Evolutionary conservation across 1,140 invertebrate genomes (phyloP), one percentile per base, ranked within the genome.

Genomic region (Drosophila tani): DNA sequence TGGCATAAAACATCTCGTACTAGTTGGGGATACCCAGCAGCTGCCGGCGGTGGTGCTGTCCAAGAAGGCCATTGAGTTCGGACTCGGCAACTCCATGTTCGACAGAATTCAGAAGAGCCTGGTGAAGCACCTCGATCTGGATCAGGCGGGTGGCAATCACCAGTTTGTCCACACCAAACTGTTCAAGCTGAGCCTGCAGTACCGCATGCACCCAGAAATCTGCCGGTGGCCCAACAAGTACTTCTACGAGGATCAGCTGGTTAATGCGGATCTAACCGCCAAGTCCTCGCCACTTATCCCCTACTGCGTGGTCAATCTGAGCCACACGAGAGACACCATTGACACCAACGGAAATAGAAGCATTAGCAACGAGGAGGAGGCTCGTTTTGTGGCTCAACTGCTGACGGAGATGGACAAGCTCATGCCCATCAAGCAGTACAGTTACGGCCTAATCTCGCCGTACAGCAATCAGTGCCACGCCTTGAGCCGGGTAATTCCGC

Each of bases 11-110:
- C 96, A 95, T 63, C 93, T 99, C 43, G 95, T 99, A 21, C 93
- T 99, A 43, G 97, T 99, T 27, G 98, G 98, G 0, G 98, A 99
- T 94, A 96, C 96, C 8, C 94, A 96, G 80, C 98, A 99, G 92
- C 93, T 99, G 24, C 96, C 96, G 1, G 97, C 97, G 1, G 97
- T 96, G 12, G 95, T 98, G 12, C 93, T 96, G 63, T 97, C 96
- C 24, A 59, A 90, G 45, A 84, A 78, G 45, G 85, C 91, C 1
- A 66, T 63, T 14, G 76, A 86, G 1, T 79, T 79, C 27, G 91
- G 91, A 0, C 66, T 91, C n/a, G 73, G 76, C 1, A 82, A 79
- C 27, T 92, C 91, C 3, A 67, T 91, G 60, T 93, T 92, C 41
- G 93, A 94, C 5, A 94, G 96, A 12, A 93, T 96, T 9, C 93